Percentiles rank a stretch among this genome's conserved stretches.
Conservation (phyloP, 2,113 vertebrate species). For the Melanotaenia duboulayi region DNA sequence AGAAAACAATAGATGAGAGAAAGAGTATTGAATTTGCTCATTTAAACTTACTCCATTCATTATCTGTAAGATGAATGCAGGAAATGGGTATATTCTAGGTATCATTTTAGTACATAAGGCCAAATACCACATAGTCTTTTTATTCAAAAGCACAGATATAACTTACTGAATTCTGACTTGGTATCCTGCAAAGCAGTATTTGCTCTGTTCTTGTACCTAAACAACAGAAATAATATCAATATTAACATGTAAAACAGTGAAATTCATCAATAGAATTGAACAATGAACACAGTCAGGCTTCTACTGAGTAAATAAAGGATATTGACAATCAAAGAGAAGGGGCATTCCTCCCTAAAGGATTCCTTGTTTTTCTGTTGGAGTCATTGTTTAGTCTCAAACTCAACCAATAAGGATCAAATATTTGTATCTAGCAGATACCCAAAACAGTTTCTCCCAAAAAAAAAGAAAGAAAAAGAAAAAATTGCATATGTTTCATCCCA, state of each 20-base stretch:
- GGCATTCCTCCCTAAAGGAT: constrained; percentile 12
- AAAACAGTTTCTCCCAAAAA: constrained; percentile 9
- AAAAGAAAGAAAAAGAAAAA: background rate
- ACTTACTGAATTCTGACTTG: constrained; percentile 83
- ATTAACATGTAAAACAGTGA: background rate
- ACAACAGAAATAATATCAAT: constrained; percentile 28
- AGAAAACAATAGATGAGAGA: no score
- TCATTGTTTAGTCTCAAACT: constrained; percentile 21
- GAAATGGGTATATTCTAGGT: no score
- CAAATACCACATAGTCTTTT: background rate
- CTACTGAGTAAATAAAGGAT: background rate
- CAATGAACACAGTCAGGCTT: background rate
- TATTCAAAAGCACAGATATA: constrained; percentile 2
- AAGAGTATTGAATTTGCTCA: no score
- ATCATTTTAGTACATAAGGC: no score
- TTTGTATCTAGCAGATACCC: background rate
- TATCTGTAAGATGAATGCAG: no score
- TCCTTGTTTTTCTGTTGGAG: constrained; percentile 25
- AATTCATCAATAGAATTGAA: constrained; percentile 8
- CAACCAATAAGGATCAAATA: constrained; percentile 27
- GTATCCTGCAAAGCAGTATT: constrained; percentile 74
- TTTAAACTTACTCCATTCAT: no score
- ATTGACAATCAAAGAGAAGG: constrained; percentile 24
- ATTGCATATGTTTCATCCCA: background rate
- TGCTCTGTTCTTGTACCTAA: constrained; percentile 79